These are phyloP conservation scores for Nomada goodeniana DNA, from an alignment of 2,888 invertebrate genomes.

Conservation along the genomic window DNA sequence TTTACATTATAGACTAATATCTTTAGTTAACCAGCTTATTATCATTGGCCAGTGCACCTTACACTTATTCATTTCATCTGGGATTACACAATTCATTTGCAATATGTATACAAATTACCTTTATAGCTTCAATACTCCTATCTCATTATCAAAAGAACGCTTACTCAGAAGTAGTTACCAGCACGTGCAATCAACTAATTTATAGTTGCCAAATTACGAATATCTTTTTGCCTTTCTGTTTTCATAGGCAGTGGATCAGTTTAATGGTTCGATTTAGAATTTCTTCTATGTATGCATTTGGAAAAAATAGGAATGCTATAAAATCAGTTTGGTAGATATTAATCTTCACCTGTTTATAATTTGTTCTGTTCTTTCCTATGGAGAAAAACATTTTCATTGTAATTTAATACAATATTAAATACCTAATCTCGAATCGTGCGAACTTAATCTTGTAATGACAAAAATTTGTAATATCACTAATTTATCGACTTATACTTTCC, in stretches of 20 bases:
- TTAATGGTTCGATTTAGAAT: slow-evolving; percentile 4
- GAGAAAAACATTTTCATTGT: background rate
- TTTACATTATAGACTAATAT: slow-evolving; percentile 43
- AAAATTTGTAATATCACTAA: background rate
- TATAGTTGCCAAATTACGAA: background rate
- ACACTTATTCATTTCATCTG: slow-evolving; percentile 31
- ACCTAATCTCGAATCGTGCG: background rate
- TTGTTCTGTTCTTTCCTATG: no score
- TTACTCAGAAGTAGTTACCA: slow-evolving; percentile 46
- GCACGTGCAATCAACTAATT: background rate
- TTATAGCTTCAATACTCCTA: slow-evolving; percentile 36
- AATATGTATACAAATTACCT: slow-evolving; percentile 50
- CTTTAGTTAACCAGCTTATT: slow-evolving; percentile 30
- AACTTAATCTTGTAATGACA: background rate
- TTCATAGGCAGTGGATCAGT: slow-evolving; percentile 10
- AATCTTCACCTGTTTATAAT: background rate
- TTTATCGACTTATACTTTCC: background rate
- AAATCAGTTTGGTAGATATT: background rate
- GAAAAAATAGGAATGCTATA: background rate
- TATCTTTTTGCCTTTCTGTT: background rate
- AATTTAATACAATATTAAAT: background rate
- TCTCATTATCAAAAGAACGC: slow-evolving; percentile 45
- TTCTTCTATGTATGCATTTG: slow-evolving; percentile 15
- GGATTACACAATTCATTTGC: slow-evolving; percentile 50
- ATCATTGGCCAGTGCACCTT: slow-evolving; percentile 17